phyloP scores from a whole-genome alignment of 2,888 invertebrate species.

The Merodon equestris region DNA sequence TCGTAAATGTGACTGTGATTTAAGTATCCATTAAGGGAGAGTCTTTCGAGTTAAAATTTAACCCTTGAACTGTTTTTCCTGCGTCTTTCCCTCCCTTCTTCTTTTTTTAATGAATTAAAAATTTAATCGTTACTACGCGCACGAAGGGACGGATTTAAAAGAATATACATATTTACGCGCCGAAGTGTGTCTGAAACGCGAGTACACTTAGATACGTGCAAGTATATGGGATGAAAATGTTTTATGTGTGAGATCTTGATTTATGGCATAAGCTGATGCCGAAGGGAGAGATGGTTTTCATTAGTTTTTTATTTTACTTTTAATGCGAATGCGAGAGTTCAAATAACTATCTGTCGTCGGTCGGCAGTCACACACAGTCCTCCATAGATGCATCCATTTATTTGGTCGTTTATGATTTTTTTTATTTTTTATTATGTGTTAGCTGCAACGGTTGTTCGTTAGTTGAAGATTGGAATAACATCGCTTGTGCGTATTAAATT shows the following conservation, averaged over 20 bases:
- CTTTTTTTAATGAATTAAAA: constrained; percentile 62
- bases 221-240: constrained; percentile 23
- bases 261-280: constrained; percentile 44
- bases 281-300: constrained; percentile 6
- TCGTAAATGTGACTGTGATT: constrained; percentile 67
- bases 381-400: constrained; percentile 52
- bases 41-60: constrained; percentile 53
- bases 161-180: neutral
- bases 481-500: constrained; percentile 47
- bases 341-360: constrained; percentile 25
- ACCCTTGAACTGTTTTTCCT: constrained; percentile 57
- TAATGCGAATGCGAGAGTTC: constrained; percentile 15
- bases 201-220: neutral
- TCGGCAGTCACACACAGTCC: constrained; percentile 7
- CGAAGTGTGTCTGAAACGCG: too few relatives aligned
- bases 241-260: constrained; percentile 50
- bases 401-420: constrained; percentile 54
- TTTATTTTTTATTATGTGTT: constrained; percentile 24
- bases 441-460: constrained; percentile 14
- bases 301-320: constrained; percentile 8
- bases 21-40: constrained; percentile 64
- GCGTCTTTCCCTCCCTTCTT: neutral
- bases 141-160: constrained; percentile 36
- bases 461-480: too few relatives aligned
- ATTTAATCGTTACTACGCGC: constrained; percentile 55